A percentile compares a stretch with the other conserved stretches of the same genome.
These are phyloP conservation scores for Caenorhabditis becei DNA, from an alignment of 2,888 invertebrate species.

Conservation along the genomic window DNA sequence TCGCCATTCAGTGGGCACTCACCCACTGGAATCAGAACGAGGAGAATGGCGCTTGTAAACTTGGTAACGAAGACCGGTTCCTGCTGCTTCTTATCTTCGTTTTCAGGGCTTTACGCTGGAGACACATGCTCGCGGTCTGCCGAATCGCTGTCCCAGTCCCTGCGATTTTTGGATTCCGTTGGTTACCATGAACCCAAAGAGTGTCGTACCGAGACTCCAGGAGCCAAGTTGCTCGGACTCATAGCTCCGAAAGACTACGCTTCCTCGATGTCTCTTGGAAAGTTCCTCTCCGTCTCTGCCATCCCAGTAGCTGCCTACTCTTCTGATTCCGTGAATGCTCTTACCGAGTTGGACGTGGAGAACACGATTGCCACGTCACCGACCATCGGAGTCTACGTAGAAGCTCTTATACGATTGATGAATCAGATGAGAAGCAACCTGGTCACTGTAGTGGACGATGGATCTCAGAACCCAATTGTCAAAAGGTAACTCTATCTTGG, in stretches of 20 bases:
- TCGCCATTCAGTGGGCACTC: constrained; percentile 81
- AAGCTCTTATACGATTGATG: constrained; percentile 72
- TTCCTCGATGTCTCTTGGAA: constrained; percentile 74
- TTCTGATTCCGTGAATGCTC: constrained; percentile 70
- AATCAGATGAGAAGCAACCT: constrained; percentile 73
- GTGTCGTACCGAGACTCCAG: constrained; percentile 70
- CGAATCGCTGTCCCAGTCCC: constrained; percentile 78
- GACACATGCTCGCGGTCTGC: constrained; percentile 80
- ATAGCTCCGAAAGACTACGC: constrained; percentile 77
- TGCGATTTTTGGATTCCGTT: constrained; percentile 79
- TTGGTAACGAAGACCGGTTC: constrained; percentile 63
- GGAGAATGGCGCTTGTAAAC: constrained; percentile 70
- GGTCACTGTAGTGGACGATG: constrained; percentile 76
- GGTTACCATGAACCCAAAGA: constrained; percentile 80
- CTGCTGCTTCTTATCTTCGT: neutral
- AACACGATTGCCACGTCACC: constrained; percentile 76
- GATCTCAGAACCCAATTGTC: constrained; percentile 62
- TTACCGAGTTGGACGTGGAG: constrained; percentile 69
- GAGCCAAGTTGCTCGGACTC: constrained; percentile 72
- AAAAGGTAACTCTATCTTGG: constrained; percentile 45
- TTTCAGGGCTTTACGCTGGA: constrained; percentile 79
- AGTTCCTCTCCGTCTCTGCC: constrained; percentile 72
- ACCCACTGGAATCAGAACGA: constrained; percentile 81
- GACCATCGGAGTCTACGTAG: constrained; percentile 73
- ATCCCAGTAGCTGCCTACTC: constrained; percentile 78